Percentiles rank a stretch among this genome's conserved stretches.
These are phyloP conservation scores for Pipra filicauda DNA, from an alignment of 2,113 vertebrate species.

Conservation along the genomic window DNA sequence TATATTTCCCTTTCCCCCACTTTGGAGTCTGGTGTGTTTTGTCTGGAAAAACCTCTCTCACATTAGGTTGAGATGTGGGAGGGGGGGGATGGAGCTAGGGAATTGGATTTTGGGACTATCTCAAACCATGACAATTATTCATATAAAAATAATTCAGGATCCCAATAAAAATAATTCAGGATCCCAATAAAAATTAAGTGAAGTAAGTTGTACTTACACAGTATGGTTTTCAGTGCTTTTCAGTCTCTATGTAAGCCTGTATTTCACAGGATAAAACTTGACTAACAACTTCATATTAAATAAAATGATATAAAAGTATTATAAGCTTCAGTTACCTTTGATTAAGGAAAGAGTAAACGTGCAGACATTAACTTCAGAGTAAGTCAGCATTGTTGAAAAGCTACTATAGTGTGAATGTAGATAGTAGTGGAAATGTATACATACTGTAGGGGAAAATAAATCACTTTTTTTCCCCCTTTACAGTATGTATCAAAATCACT, in stretches of 20 bases:
- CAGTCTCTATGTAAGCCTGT: neutral
- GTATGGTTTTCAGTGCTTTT: neutral
- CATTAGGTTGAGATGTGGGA: too few species aligned
- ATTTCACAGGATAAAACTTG: neutral
- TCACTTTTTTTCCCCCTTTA: accelerated
- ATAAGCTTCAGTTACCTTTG: neutral
- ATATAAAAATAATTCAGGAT: too few species aligned
- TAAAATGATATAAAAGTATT: neutral
- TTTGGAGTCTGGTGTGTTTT: too few species aligned
- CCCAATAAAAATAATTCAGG: neutral
- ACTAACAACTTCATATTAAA: neutral
- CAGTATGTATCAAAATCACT: neutral
- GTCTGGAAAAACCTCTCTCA: too few species aligned
- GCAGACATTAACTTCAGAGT: neutral
- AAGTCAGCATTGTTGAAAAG: neutral
- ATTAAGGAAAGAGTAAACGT: neutral
- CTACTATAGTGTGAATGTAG: neutral
- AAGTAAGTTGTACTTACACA: neutral
- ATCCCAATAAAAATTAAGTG: neutral
- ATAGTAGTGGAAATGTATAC: neutral
- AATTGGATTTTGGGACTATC: too few species aligned
- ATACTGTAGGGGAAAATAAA: neutral
- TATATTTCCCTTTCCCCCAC: too few species aligned
- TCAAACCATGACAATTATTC: too few species aligned
- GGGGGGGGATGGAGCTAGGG: too few species aligned